Evolutionary conservation across 2,888 invertebrate genomes (phyloP).

Genomic region (Megastigmus dorsalis): DNA sequence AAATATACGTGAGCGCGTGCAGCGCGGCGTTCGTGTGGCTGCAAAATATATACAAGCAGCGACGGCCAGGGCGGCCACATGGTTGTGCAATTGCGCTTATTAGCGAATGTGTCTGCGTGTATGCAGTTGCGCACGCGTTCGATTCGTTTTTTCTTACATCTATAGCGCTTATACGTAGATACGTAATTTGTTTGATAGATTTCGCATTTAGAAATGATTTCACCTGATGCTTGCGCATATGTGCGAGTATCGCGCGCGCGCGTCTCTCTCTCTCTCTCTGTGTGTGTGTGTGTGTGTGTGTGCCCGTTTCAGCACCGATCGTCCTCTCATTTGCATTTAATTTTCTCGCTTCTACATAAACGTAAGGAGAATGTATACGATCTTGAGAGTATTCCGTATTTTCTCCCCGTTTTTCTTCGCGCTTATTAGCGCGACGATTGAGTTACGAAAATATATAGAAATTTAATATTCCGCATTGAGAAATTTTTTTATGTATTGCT

Average conservation of each 20-base stretch:
- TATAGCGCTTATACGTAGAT: background rate
- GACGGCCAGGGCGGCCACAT: too few species aligned
- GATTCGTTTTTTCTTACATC: constrained; percentile 18
- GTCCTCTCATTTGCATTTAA: background rate
- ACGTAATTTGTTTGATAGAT: background rate
- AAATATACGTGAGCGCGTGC: background rate
- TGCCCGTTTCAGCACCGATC: background rate
- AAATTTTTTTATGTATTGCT: too few species aligned
- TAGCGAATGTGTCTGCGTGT: background rate
- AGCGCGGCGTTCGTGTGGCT: background rate
- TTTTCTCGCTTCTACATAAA: too few species aligned
- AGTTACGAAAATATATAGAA: too few species aligned
- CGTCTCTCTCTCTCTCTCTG: background rate
- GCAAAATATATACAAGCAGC: background rate
- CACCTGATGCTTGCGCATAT: too few species aligned
- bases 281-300: background rate
- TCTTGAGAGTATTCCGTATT: too few species aligned
- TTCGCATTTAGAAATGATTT: constrained; percentile 19
- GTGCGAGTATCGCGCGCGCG: background rate
- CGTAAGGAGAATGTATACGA: too few species aligned
- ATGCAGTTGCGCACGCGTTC: background rate
- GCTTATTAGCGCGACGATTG: too few species aligned
- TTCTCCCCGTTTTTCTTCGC: too few species aligned
- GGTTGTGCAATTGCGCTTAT: constrained; percentile 44
- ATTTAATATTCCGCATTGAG: too few species aligned